Base-by-base conservation (phyloP, 2,888 invertebrate genomes). In the Atethmia centrago region DNA sequence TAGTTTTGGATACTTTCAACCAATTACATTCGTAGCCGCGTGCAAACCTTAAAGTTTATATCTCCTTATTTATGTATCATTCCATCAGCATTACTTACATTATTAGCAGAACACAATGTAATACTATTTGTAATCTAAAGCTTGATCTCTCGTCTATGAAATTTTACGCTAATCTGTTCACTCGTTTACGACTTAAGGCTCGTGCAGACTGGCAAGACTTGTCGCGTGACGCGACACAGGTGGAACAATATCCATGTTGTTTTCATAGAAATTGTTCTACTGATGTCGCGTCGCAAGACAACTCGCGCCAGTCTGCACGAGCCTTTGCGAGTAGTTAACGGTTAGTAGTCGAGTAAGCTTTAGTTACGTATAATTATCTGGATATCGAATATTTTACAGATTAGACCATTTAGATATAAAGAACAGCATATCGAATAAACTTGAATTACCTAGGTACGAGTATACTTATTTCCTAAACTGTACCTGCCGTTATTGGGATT, bases 141-240 rank as follows among this genome's bases (percentile, higher is more conserved):
- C 64, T 53, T 73, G 81, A 82, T 82, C 82, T 84, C 84, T 76
- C 76, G 81, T 76, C 84, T 68, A 82, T 84, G 80, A 84, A 80
- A 84, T 82, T 80, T 82, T 84, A 82, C 82, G 81, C 79, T 85
- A 85, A 83, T 85, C 74, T 74, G 78, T 85, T 75, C 77, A 64
- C 69, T 83, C 74, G 83, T 83, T 77, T 83, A 70, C 71, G 58
- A 77, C 68, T 77, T 80, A 68, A n/a, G n/a, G n/a, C n/a, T n/a
- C n/a, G n/a, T n/a, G n/a, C n/a, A n/a, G n/a, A n/a, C n/a, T n/a
- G n/a, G n/a, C n/a, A n/a, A n/a, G n/a, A n/a, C n/a, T n/a, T n/a
- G n/a, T n/a, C n/a, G n/a, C n/a, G n/a, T n/a, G n/a, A n/a, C n/a
- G n/a, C n/a, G n/a, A n/a, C n/a, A n/a, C n/a, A n/a, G n/a, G n/a